Evolutionary conservation across 2,113 vertebrate genomes (phyloP), one percentile per base, ranked within the genome.

Genomic region (Potamarius usumacintae): DNA sequence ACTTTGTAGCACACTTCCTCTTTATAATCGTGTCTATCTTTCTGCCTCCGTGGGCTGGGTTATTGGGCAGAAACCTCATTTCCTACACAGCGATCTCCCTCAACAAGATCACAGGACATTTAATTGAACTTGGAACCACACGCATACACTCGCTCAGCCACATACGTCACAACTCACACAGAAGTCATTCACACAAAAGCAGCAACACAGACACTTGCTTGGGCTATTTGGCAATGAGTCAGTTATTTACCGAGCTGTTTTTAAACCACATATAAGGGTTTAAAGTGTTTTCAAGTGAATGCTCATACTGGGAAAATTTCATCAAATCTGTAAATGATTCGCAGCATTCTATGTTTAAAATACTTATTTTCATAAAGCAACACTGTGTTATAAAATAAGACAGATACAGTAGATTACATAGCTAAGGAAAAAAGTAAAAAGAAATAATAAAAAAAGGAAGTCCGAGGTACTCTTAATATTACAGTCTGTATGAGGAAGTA

Each of bases 41-140:
- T 89, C 34, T 84, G 78, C 82, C 86, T 88, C 76, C 69, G 81
- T 82, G 87, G 7, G 20, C 83, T 86, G 80, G 81, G 86, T 82
- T 86, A 86, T 71, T 89, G 89, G 83, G 86, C 80, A 89, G 84
- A 88, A 71, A 87, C 86, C 82, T 89, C 79, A 88, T 88, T 89
- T 90, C 86, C 76, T 87, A 85, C 82, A 82, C 72, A 84, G 86
- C 65, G 77, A 87, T 89, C 85, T 82, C 89, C 67, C 86, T 84
- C 85, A 89, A 88, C 81, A 82, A 88, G 67, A 88, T 89, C 83
- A 85, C 87, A 88, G 78, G 87, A 89, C 86, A 74, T 87, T 86
- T 86, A 89, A 90, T 86, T 90, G 90, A 85, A 87, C 79, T 72
- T 72, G 78, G 63, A 88, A 89, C 80, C 85, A 87, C 72, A 71